Evolutionary conservation across 2,113 vertebrate species (phyloP).

Genomic region (Microcebus tavaratra): DNA sequence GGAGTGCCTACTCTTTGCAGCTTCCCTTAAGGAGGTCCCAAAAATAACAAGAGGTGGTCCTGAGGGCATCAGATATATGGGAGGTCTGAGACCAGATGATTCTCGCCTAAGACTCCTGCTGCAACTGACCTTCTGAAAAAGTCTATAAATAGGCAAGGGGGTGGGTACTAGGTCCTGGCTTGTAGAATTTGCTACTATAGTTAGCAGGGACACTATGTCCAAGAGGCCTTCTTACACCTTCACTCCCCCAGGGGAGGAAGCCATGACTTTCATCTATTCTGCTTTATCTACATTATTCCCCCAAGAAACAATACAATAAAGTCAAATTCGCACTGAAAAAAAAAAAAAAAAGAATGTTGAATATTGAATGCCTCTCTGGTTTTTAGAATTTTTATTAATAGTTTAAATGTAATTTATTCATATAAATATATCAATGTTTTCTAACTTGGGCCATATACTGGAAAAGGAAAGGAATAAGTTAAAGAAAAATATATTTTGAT

Average conservation of each 20-base stretch:
- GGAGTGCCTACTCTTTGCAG: neutral
- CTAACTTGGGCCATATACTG: neutral
- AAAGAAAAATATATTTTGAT: neutral
- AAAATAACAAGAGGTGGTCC: conserved; percentile 13
- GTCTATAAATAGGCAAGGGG: conserved; percentile 75
- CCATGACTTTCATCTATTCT: conserved; percentile 15
- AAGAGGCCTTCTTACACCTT: conserved; percentile 56
- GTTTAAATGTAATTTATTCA: conserved; percentile 14
- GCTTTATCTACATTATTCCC: neutral
- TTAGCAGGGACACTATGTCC: conserved; percentile 75
- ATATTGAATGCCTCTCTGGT: neutral
- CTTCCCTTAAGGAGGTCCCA: neutral
- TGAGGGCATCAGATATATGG: neutral
- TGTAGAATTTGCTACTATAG: conserved; percentile 71
- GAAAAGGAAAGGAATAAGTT: neutral
- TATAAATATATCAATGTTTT: neutral
- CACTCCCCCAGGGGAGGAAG: conserved; percentile 6
- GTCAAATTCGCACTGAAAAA: conserved; percentile 46
- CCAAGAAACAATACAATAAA: conserved; percentile 54
- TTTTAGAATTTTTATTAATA: neutral
- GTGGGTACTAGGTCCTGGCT: conserved; percentile 58
- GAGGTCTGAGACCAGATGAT: neutral
- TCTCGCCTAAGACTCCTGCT: conserved; percentile 46
- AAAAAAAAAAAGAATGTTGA: neutral
- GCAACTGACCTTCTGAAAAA: conserved; percentile 67